These are phyloP conservation scores for Poecile atricapillus DNA, from an alignment of 2,113 vertebrate species.

Conservation along the genomic window DNA sequence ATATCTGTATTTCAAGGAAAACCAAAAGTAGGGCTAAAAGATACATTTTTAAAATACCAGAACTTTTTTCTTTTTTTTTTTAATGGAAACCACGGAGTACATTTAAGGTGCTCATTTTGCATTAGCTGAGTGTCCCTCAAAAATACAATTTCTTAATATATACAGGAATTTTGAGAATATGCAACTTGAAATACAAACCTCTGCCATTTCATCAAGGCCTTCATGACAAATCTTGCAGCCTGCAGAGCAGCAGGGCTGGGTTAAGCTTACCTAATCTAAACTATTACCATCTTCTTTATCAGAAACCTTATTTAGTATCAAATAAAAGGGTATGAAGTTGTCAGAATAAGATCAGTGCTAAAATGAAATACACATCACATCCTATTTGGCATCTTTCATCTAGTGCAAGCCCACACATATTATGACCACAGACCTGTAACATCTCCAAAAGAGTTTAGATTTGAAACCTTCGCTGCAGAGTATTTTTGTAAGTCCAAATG, in stretches of 20 bases:
- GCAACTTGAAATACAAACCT: neutral
- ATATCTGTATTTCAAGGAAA: neutral
- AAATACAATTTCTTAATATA: neutral
- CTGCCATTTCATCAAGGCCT: neutral
- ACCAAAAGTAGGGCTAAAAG: neutral
- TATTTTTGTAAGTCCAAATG: neutral
- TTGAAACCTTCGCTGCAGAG: neutral
- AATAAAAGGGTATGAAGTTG: neutral
- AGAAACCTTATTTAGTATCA: neutral
- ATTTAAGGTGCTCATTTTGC: neutral
- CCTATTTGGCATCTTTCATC: neutral
- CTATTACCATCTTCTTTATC: neutral
- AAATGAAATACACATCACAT: neutral
- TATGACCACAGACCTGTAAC: neutral
- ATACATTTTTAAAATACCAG: neutral
- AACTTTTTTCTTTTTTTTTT: neutral
- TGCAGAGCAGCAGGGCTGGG: neutral
- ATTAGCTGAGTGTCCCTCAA: neutral
- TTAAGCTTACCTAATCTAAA: neutral
- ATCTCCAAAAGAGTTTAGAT: neutral
- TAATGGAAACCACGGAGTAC: neutral
- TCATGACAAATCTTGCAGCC: neutral
- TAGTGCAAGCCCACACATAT: neutral
- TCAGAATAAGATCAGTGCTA: neutral
- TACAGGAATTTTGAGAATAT: neutral